Conservation (phyloP, 2,797 vertebrate species). For the Pangasius sanitwongsei region DNA sequence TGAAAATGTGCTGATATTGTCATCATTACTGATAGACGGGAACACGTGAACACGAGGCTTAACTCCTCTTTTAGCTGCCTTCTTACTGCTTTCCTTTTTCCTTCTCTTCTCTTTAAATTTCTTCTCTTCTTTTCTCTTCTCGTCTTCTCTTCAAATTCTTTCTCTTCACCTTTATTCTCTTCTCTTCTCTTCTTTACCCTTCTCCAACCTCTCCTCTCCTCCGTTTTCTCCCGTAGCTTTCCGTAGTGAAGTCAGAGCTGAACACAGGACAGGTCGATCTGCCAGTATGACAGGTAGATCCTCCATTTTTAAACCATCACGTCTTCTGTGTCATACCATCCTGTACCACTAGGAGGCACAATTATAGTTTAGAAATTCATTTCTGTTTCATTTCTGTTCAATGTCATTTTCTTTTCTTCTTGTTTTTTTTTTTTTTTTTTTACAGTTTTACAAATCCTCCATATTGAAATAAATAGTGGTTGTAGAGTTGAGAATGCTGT, state of each 20-base stretch:
- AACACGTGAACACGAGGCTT: neutral
- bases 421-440: neutral
- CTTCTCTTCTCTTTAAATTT: neutral
- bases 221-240: conserved; percentile 67
- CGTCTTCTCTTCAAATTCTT: neutral
- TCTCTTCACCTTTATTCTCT: neutral
- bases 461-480: neutral
- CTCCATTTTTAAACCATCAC: neutral
- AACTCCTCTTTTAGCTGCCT: neutral
- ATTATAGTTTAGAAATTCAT: neutral
- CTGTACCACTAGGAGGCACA: conserved; percentile 9
- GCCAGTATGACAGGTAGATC: conserved; percentile 77
- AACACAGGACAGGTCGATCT: conserved; percentile 78
- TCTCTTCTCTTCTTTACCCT: neutral
- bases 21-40: neutral
- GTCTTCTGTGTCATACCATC: neutral
- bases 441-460: neutral
- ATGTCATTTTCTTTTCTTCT: neutral
- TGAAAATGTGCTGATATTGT: neutral
- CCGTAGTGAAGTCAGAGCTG: conserved; percentile 76
- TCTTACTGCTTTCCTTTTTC: neutral
- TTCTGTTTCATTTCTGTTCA: neutral
- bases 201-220: conserved; percentile 25
- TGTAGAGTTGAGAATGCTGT: neutral
- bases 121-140: neutral